Base-by-base conservation (phyloP, 2,888 invertebrate species). In the Melikaiella ostensackeni region DNA sequence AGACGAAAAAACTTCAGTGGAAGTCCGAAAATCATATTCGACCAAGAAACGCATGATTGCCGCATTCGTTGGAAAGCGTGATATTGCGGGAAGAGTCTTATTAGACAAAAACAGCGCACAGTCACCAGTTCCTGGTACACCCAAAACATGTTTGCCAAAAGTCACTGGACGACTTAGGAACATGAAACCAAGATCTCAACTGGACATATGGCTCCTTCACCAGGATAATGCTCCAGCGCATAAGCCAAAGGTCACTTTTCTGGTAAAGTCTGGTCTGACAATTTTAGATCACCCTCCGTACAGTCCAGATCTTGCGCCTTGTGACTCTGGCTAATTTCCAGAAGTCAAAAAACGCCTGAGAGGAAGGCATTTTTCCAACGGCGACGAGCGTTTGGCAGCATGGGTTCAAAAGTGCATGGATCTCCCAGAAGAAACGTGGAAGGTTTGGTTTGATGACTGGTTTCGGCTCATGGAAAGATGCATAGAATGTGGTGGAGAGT, bases 241-340 rank as follows among this genome's bases (percentile, higher is more conserved):
- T 9, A 4, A 24, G 74, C 57, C 63, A 77, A 76, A 80, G 77
- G 77, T 79, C 0, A 75, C 27, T 57, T 76, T 75, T 77, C 77
- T 79, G 64, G 74, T 70, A 57, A 62, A 35, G 24, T n/a, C 27
- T 70, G 42, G 38, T 38, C 11, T 38, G 11, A 38, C 11, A 13
- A 5, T 33, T 7, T 33, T 4, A 7, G 33, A 33, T 33, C 33
- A 3, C 7, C 33, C 33, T 33, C 33, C 33, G 3, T 4, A 6
- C 7, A 33, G 33, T 33, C 33, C 33, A 33, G 33, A 33, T 33
- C 33, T 33, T 4, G 7, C 4, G 6, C n/a, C n/a, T n/a, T n/a
- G n/a, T n/a, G n/a, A n/a, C n/a, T n/a, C n/a, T n/a, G n/a, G n/a
- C n/a, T n/a, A n/a, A n/a, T n/a, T n/a, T n/a, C n/a, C n/a, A n/a